A percentile compares a stretch with the other conserved stretches of the same genome.
Evolutionary conservation across 2,113 vertebrate species (phyloP).

Genomic region (Platysteira castanea): DNA sequence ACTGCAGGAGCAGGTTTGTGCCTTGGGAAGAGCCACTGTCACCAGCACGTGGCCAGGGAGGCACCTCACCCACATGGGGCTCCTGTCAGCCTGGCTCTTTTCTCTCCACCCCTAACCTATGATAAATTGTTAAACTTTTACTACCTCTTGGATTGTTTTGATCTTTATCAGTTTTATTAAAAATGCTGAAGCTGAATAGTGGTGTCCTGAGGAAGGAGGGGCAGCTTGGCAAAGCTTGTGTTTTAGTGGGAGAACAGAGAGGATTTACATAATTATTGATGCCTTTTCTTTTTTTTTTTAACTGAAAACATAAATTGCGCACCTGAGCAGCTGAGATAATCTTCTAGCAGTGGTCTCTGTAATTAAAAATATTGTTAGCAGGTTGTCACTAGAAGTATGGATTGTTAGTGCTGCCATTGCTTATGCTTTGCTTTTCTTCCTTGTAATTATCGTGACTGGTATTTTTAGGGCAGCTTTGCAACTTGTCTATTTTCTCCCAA

Average conservation of each 20-base stretch:
- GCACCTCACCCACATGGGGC: background rate
- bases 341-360: background rate
- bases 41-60: background rate
- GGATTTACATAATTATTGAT: background rate
- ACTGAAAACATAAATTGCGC: background rate
- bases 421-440: background rate
- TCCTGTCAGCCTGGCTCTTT: background rate
- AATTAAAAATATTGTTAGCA: background rate
- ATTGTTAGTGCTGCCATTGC: background rate
- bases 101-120: background rate
- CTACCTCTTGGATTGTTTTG: background rate
- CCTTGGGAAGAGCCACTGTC: background rate
- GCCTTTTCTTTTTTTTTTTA: background rate
- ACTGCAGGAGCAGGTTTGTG: background rate
- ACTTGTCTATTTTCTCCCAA: slow-evolving; percentile 43
- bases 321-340: background rate
- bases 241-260: background rate
- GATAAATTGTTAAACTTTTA: background rate
- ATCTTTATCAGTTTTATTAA: background rate
- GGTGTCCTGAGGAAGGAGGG: background rate
- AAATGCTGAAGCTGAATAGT: background rate
- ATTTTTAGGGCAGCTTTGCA: slow-evolving; percentile 54
- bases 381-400: background rate
- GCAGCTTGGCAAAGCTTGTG: background rate
- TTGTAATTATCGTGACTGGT: background rate